Evolutionary conservation across 2,113 vertebrate genomes (phyloP), one percentile per base, ranked within the genome.

Genomic region (Neodontobutis hainanensis): DNA sequence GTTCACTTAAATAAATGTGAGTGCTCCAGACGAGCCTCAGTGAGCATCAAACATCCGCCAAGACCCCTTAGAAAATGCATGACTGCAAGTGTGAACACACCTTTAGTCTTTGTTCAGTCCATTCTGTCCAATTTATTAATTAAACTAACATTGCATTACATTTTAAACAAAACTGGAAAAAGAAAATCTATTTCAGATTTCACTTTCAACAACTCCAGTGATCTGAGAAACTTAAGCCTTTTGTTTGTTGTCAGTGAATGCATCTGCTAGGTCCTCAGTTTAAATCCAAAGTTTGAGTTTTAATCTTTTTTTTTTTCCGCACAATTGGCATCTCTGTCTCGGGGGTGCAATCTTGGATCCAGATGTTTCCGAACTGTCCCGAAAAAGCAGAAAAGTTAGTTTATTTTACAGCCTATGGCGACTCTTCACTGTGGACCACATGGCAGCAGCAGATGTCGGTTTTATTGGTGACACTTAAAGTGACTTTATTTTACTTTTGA

Each of bases 371-470:
- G 4, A 12, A 55, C 11, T 14, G 12, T 55, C 34, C 52, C 52
- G 6, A 11, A 11, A 11, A 55, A 55, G 6, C 52, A 14, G 4
- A 36, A 55, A 55, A n/a, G 32, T 8, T 36, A 36, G 52, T 15
- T 55, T 4, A 9, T 8, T 55, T 55, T 50, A 48, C n/a, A 61
- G 76, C 59, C 77, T 61, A 5, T 57, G 77, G 81, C 55, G 11
- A 53, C 55, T 12, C 69, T 59, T 77, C 12, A 1, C 43, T 16
- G 1, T n/a, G 65, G 43, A 73, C 51, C 83, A 81, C 77, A 75
- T 83, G 81, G 77, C 62, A 14, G 0, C 11, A 2, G 70, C 81
- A 84, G 78, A 82, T 84, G 81, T 77, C 44, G 9, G 10, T 43
- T 69, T 73, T 82, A 47, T 70, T 59, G 35, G 14, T 0, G 55